These are phyloP conservation scores for Sepiola atlantica DNA, from an alignment of 2,888 invertebrate species.

Conservation along the genomic window DNA sequence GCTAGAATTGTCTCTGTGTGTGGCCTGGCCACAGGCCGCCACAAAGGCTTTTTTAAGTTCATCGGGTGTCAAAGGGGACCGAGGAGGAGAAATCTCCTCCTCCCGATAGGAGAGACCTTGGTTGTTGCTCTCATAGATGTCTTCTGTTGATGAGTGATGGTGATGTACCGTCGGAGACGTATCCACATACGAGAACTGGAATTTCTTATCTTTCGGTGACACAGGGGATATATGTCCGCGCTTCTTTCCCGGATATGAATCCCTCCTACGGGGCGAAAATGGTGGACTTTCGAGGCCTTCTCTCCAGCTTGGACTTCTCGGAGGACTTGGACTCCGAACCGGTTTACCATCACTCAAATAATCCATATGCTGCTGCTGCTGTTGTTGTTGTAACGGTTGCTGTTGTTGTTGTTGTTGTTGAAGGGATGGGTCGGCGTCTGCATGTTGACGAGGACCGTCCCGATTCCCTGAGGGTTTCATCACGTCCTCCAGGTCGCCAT, in stretches of 20 bases:
- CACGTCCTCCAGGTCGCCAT: constrained; percentile 50
- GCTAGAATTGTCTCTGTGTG: constrained; percentile 36
- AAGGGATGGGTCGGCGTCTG: constrained; percentile 43
- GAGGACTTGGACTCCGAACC: constrained; percentile 67
- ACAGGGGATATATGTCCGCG: constrained; percentile 64
- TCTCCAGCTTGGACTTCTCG: constrained; percentile 72
- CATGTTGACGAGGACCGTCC: constrained; percentile 39
- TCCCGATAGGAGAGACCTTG: constrained; percentile 33
- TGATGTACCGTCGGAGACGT: constrained; percentile 66
- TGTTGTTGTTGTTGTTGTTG: constrained; percentile 39
- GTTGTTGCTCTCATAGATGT: constrained; percentile 50
- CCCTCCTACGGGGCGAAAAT: constrained; percentile 67
- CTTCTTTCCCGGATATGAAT: constrained; percentile 69
- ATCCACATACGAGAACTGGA: constrained; percentile 67
- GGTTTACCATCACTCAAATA: constrained; percentile 48
- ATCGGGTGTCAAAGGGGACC: constrained; percentile 65
- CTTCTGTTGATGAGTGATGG: constrained; percentile 57
- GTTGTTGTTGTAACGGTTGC: constrained; percentile 47
- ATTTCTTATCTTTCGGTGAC: constrained; percentile 68
- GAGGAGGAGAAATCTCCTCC: constrained; percentile 54
- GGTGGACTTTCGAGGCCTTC: constrained; percentile 70
- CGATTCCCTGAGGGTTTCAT: constrained; percentile 2
- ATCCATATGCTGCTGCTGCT: constrained; percentile 32
- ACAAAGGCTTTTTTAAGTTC: constrained; percentile 59
- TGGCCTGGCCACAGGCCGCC: constrained; percentile 54